Percentiles rank a stretch among this genome's conserved stretches.
These are phyloP conservation scores for Thereuonema tuberculata DNA, from an alignment of 1,140 invertebrate genomes.

Conservation along the genomic window DNA sequence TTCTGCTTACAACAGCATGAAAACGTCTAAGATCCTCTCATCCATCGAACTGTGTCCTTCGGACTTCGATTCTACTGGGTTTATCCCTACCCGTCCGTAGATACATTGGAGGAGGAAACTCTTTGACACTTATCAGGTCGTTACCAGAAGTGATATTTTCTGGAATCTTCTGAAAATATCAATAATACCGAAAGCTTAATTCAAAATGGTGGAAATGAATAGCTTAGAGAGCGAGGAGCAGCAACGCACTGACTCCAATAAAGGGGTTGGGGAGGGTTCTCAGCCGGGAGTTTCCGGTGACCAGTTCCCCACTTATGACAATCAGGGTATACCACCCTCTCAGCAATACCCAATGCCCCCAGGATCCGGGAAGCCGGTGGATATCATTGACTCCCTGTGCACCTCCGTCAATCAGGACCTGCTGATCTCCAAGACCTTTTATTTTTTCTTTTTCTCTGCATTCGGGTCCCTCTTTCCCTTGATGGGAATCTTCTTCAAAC, in stretches of 20 bases:
- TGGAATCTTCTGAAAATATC: no score
- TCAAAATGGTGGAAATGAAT: constrained; percentile 10
- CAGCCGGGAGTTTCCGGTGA: not conserved
- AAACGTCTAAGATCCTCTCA: no score
- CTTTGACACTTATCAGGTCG: no score
- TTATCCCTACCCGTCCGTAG: no score
- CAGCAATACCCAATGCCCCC: not conserved
- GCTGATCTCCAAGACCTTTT: constrained; percentile 88
- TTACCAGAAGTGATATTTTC: no score
- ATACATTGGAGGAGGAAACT: no score
- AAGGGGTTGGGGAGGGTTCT: not conserved
- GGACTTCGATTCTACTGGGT: no score
- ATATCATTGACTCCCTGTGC: constrained; percentile 67
- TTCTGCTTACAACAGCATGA: no score
- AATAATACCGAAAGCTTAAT: no score
- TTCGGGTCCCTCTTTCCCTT: constrained; percentile 96
- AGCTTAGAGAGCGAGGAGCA: not conserved
- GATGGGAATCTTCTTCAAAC: constrained; percentile 96
- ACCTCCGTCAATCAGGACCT: constrained; percentile 75
- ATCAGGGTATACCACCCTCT: not conserved
- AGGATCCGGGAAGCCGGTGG: constrained; percentile 49
- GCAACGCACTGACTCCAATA: not conserved
- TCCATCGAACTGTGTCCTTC: no score
- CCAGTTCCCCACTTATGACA: not conserved
- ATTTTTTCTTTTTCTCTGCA: constrained; percentile 98